These are phyloP conservation scores for Hetaerina titia DNA, from an alignment of 2,888 invertebrate species.

Conservation along the genomic window DNA sequence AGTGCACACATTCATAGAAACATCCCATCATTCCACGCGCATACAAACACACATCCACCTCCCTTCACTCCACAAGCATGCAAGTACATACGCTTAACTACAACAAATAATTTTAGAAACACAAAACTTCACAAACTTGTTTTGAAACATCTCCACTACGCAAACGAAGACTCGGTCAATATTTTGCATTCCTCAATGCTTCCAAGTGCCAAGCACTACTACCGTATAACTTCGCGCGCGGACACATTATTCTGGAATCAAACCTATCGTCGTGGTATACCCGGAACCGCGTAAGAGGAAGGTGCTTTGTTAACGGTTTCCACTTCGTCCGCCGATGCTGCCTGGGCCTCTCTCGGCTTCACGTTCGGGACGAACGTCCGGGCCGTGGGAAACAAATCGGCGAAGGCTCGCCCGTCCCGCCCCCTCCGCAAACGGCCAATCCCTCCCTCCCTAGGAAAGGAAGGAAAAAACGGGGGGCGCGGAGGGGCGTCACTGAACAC, in stretches of 20 bases:
- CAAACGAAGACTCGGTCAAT: too few species aligned
- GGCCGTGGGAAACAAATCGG: conserved; percentile 21
- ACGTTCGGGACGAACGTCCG: background rate
- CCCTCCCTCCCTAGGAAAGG: background rate
- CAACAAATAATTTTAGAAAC: too few species aligned
- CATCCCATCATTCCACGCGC: too few species aligned
- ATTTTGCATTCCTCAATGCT: background rate
- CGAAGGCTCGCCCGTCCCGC: background rate
- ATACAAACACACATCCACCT: too few species aligned
- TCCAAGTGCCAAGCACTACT: background rate
- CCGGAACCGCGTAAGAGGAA: background rate
- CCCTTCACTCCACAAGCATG: too few species aligned
- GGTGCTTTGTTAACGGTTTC: conserved; percentile 18
- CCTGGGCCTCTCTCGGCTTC: background rate
- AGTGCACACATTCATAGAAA: too few species aligned
- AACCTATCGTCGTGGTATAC: background rate
- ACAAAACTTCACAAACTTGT: too few species aligned
- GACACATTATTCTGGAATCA: background rate
- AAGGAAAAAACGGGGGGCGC: background rate
- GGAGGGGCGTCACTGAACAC: background rate
- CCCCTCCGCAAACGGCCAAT: background rate
- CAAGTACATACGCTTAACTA: too few species aligned
- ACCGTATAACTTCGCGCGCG: background rate
- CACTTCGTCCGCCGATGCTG: background rate
- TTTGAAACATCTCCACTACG: too few species aligned